Percentiles rank a stretch among this genome's conserved stretches.
Conservation (phyloP, 2,888 invertebrate species). For the Mamestra brassicae region DNA sequence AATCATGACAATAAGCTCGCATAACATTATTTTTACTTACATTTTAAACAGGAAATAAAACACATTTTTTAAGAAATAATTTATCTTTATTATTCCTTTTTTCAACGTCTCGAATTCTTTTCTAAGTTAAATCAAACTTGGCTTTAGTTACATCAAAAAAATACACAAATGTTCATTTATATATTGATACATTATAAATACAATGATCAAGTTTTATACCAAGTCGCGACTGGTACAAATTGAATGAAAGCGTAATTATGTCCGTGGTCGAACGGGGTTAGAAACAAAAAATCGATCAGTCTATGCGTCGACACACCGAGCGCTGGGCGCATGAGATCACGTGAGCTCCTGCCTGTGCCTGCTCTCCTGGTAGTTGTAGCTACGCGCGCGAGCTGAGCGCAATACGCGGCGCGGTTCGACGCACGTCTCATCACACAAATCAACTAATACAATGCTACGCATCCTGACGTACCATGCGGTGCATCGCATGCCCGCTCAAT, state of each 20-base stretch:
- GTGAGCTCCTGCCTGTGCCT: constrained; percentile 66
- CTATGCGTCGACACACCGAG: constrained; percentile 75
- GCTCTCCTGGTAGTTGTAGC: constrained; percentile 33
- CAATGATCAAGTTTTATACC: constrained; percentile 78
- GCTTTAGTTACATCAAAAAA: constrained; percentile 90
- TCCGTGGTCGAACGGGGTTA: constrained; percentile 58
- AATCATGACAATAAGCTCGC: constrained; percentile 68
- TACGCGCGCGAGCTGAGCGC: constrained; percentile 27
- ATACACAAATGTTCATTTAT: constrained; percentile 89
- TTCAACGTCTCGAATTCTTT: constrained; percentile 88
- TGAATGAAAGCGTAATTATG: constrained; percentile 71
- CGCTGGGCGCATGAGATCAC: constrained; percentile 80
- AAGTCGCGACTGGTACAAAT: constrained; percentile 76
- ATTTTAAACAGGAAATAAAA: constrained; percentile 79
- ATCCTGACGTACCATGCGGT: constrained; percentile 33
- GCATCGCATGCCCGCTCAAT: constrained; percentile 42
- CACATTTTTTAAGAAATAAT: constrained; percentile 89
- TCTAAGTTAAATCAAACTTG: constrained; percentile 90
- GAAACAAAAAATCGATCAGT: constrained; percentile 77
- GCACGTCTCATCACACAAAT: constrained; percentile 15
- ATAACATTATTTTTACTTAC: constrained; percentile 44
- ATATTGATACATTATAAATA: constrained; percentile 86
- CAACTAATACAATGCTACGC: constrained; percentile 34
- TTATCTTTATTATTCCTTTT: constrained; percentile 90
- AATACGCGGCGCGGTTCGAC: constrained; percentile 34